These are phyloP conservation scores for Tinamus guttatus DNA, from an alignment of 2,113 vertebrate species.

Conservation along the genomic window DNA sequence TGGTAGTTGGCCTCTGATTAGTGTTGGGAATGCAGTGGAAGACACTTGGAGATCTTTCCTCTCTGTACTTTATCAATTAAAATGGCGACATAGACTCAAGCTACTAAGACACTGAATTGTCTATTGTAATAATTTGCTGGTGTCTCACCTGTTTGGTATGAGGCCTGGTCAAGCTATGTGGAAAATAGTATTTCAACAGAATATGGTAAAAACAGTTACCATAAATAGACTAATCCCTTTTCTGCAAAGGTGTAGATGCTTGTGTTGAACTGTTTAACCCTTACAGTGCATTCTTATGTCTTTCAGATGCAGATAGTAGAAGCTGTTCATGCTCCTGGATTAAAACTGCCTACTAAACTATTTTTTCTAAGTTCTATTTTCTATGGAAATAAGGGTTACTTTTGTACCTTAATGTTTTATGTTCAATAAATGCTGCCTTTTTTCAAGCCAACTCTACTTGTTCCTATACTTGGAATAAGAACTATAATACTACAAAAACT, in stretches of 20 bases:
- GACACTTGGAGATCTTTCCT: neutral
- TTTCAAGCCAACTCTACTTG: neutral
- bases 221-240: neutral
- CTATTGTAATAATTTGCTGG: neutral
- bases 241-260: neutral
- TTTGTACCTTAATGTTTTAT: neutral
- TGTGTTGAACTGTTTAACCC: neutral
- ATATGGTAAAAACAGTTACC: neutral
- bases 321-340: slow-evolving; percentile 3
- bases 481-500: neutral
- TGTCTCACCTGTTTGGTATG: neutral
- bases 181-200: rapidly evolving
- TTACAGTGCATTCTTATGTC: neutral
- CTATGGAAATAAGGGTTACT: neutral
- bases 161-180: neutral
- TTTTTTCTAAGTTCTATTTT: neutral
- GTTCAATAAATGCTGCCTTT: slow-evolving; percentile 13
- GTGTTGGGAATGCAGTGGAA: neutral
- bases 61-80: rapidly evolving
- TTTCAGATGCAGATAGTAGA: slow-evolving; percentile 60
- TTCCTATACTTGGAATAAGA: neutral
- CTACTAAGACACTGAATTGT: neutral
- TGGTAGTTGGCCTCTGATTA: neutral
- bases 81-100: neutral
- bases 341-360: neutral